Conservation (phyloP, 1,140 invertebrate genomes). For the Linepithema humile region DNA sequence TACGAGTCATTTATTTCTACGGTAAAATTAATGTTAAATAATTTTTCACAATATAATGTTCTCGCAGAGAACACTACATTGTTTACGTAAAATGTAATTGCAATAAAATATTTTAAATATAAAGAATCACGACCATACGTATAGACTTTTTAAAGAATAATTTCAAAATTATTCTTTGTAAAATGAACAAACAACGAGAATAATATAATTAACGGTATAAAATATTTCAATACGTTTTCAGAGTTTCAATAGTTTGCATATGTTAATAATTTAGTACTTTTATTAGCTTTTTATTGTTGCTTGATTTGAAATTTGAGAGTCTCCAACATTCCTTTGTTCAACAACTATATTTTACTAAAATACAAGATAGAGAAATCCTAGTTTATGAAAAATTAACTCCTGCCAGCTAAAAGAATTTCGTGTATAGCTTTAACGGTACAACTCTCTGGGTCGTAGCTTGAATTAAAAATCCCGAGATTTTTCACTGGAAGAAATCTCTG, state of each 20-base stretch:
- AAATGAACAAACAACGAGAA: background rate
- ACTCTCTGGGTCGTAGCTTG: slow-evolving; percentile 17
- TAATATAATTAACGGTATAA: too few relatives aligned
- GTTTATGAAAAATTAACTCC: background rate
- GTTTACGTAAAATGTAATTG: background rate
- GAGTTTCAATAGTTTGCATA: too few relatives aligned
- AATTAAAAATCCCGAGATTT: slow-evolving; percentile 53
- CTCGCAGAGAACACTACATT: background rate
- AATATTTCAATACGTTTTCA: too few relatives aligned
- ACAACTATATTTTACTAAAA: background rate
- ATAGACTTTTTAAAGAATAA: background rate
- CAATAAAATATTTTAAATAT: background rate
- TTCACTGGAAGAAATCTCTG: slow-evolving; percentile 42
- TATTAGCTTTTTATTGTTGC: too few relatives aligned
- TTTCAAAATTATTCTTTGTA: background rate
- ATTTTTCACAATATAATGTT: background rate
- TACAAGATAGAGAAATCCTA: background rate
- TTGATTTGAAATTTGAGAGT: too few relatives aligned
- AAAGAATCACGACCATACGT: background rate
- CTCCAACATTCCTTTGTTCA: too few relatives aligned
- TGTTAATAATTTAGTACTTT: too few relatives aligned
- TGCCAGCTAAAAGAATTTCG: background rate
- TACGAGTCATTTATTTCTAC: background rate
- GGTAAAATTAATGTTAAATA: background rate
- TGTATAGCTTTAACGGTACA: slow-evolving; percentile 19